Evolutionary conservation across 2,888 invertebrate genomes (phyloP), one percentile per base, ranked within the genome.

Genomic region (Micropterix aruncella): DNA sequence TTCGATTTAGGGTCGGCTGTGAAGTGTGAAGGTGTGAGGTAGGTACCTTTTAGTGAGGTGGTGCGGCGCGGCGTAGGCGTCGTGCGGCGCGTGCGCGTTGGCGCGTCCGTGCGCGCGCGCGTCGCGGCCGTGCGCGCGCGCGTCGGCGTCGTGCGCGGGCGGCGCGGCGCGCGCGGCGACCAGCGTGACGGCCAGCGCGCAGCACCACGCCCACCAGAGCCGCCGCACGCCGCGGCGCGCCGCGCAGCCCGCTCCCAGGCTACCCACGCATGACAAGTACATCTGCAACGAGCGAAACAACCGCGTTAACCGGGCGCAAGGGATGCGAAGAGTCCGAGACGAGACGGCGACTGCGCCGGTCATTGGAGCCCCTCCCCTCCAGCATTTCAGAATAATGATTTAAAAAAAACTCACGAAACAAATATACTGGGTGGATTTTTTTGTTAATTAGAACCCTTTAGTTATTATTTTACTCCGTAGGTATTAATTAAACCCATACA

Each of bases 171-270:
- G 19, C 19, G 37, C 19, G 14, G 41, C 15, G 19, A 12, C 7
- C 12, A 44, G 37, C 38, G 43, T 19, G 44, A 18, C 37, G 47
- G 38, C 36, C 41, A 38, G 37, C 41, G 39, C 40, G 41, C 40
- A 39, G 19, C 18, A n/a, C 44, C 12, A 59, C 57, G 44, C 59
- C 48, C 47, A 57, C 49, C 45, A 61, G 50, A 27, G 57, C 57
- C 44, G 61, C 53, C 52, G 60, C 60, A 55, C 62, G 56, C 55
- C 59, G 62, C 56, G 59, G 56, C 61, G 61, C 61, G 57, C 60
- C 59, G 54, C 55, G 57, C 5, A 5, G 5, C 7, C 27, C 27
- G 12, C 27, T 5, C 27, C 27, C 7, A 27, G 12, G n/a, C n/a
- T n/a, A n/a, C n/a, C n/a, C 27, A 12, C 27, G 12, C 27, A 27